phyloP scores from a whole-genome alignment of 1,140 invertebrate species.

The Leptonema lineaticorne region DNA sequence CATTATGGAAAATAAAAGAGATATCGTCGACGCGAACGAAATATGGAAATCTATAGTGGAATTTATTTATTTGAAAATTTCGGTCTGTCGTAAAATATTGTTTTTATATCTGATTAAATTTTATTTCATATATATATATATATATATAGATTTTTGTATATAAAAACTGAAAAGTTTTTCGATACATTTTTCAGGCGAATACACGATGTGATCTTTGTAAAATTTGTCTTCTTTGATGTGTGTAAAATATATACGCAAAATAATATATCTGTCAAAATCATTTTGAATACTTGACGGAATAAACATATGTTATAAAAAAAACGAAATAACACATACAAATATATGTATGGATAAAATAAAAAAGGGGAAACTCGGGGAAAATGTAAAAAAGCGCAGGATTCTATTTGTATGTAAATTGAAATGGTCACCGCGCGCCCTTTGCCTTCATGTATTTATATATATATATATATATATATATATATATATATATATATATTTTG shows the following conservation, averaged over 20 bases:
- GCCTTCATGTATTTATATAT: not conserved
- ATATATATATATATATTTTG: slow-evolving; percentile 1
- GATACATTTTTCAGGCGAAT: no score
- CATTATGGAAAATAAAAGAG: not conserved
- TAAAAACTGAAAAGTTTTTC: no score
- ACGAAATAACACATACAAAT: slow-evolving; percentile 33
- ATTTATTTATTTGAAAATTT: no score
- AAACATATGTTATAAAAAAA: slow-evolving; percentile 37
- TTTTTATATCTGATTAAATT: no score
- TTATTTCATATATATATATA: no score
- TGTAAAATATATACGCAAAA: not conserved
- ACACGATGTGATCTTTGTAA: no score
- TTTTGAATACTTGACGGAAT: slow-evolving; percentile 37
- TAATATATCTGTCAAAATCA: slow-evolving; percentile 25
- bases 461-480: not conserved
- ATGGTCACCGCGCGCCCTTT: slow-evolving; percentile 27
- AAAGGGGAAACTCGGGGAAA: no score
- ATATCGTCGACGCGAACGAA: not conserved
- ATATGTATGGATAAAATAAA: no score
- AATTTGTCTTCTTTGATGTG: not conserved
- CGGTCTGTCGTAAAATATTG: no score
- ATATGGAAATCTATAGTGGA: no score
- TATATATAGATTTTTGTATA: no score
- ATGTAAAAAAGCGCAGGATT: slow-evolving; percentile 39
- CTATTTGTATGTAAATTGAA: slow-evolving; percentile 41